phyloP scores from a whole-genome alignment of 2,797 vertebrate genomes.

The Sebastes steindachneri region DNA sequence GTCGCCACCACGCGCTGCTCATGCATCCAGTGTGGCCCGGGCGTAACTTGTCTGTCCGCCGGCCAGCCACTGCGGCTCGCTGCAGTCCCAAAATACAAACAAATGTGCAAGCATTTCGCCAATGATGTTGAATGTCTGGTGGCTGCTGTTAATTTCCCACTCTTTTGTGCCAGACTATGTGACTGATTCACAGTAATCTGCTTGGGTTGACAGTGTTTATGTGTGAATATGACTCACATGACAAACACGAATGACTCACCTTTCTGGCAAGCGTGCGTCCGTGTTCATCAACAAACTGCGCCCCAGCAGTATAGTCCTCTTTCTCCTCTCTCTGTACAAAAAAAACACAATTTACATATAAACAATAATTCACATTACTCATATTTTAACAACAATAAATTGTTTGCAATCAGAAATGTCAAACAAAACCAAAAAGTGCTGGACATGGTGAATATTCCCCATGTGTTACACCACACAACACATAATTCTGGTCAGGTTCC shows the following conservation, averaged over 20 bases:
- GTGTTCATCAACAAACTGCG: constrained; percentile 90
- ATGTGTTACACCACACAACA: constrained; percentile 64
- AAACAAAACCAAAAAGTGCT: constrained; percentile 20
- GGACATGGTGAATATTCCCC: constrained; percentile 21
- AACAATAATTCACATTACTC: background rate
- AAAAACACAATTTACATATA: constrained; percentile 13
- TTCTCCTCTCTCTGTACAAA: constrained; percentile 85
- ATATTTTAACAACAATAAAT: background rate
- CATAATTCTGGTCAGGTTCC: constrained; percentile 30
- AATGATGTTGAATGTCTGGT: constrained; percentile 5
- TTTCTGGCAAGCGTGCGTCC: constrained; percentile 89
- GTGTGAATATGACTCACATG: constrained; percentile 5
- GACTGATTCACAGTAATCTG: constrained; percentile 14
- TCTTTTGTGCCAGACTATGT: constrained; percentile 2
- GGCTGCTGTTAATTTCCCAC: constrained; percentile 36
- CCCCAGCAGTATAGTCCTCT: constrained; percentile 83
- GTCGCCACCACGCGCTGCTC: no score
- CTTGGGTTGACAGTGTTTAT: background rate
- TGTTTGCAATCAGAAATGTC: constrained; percentile 30
- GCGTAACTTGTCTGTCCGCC: constrained; percentile 9
- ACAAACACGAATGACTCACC: constrained; percentile 55
- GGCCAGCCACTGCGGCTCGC: constrained; percentile 3
- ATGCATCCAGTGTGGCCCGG: no score
- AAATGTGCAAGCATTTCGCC: background rate
- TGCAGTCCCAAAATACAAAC: background rate